phyloP scores from a whole-genome alignment of 2,888 invertebrate genomes.

The Pasiphila rectangulata region DNA sequence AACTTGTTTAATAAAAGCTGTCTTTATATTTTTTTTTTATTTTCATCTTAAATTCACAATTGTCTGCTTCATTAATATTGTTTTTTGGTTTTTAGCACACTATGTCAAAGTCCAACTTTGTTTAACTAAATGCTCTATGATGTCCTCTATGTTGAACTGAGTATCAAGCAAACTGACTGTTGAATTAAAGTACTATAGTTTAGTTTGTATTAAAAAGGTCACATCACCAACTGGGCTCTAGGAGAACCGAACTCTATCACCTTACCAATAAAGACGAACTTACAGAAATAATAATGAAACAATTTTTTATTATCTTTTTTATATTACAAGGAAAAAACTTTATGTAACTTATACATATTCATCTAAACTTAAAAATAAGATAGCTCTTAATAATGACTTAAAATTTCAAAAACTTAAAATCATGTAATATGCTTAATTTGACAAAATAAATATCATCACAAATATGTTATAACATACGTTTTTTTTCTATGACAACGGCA shows the following conservation, averaged over 20 bases:
- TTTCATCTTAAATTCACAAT: no score
- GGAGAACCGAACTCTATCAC: no score
- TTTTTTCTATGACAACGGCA: conserved; percentile 12
- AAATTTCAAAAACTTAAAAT: conserved; percentile 39
- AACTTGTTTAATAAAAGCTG: no score
- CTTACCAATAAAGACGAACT: conserved; percentile 2
- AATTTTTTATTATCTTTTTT: conserved; percentile 17
- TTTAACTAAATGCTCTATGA: no score
- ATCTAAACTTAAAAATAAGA: conserved; percentile 31
- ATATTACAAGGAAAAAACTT: conserved; percentile 29
- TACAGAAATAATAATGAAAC: conserved; percentile 20
- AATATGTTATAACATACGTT: conserved; percentile 32
- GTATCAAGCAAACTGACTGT: not conserved
- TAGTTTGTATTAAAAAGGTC: no score
- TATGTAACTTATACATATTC: conserved; percentile 28
- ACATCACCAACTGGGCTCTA: no score
- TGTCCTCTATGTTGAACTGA: not conserved
- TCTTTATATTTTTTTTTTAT: no score
- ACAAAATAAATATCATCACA: conserved; percentile 45
- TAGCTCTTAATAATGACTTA: conserved; percentile 32
- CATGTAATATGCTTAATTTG: conserved; percentile 30
- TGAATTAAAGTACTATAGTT: no score
- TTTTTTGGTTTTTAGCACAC: not conserved
- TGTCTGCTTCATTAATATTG: no score
- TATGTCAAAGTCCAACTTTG: not conserved